Evolutionary conservation across 2,797 vertebrate genomes (phyloP), one percentile per base, ranked within the genome.

Genomic region (Sebastes nivosus): DNA sequence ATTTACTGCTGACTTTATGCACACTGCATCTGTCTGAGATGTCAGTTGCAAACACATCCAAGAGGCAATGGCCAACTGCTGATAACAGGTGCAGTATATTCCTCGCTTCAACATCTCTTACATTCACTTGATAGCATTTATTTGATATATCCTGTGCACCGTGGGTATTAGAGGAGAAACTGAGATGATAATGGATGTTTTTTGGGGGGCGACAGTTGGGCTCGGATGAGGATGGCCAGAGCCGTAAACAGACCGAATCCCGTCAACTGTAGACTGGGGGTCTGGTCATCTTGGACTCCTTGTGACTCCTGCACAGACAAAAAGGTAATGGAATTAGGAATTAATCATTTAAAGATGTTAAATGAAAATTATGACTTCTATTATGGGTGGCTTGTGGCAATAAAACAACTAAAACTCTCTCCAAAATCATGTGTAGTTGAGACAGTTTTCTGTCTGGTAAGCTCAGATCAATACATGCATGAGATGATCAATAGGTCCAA

Each of bases 271-370:
- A 93, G 60, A 67, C 83, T 97, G 85, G 94, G 93, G 70, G 87
- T 69, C 27, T 99, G 98, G 98, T 95, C 97, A 5, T 58, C 91
- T 25, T 99, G 98, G 98, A 97, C 96, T 3, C 84, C 94, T 1
- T 99, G 98, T 85, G 92, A 95, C 77, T 89, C 96, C 61, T 99
- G 98, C 89, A 97, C 97, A 85, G 91, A 95, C 36, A 94, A 82
- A 90, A 96, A 92, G 96, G 98, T 99, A 27, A 27, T 27, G 27
- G 27, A 27, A 27, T 27, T 5, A 27, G 27, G 27, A 27, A 27
- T 27, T 27, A 27, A 27, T 27, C 27, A 36, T 36, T 38, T 9
- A 24, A 61, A 82, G 7, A 27, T 4, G 18, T 16, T 18, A 1
- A 29, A 54, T 34, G 2, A 9, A 77, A 66, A 60, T 9, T 0